Evolutionary conservation across 2,113 vertebrate genomes (phyloP).

Genomic region (Saccopteryx bilineata): DNA sequence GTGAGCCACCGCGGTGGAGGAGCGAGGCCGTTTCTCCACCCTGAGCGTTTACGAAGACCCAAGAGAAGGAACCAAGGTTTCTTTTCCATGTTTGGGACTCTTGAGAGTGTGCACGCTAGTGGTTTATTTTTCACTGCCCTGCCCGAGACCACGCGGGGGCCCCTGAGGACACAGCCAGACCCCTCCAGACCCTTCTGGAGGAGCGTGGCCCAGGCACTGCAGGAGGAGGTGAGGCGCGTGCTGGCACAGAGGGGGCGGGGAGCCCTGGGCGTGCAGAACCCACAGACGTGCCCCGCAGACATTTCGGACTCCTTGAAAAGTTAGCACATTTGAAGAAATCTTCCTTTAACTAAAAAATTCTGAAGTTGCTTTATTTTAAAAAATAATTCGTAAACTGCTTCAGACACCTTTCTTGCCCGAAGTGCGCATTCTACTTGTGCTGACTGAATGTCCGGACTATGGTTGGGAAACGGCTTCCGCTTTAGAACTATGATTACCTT

Average conservation of each 20-base stretch:
- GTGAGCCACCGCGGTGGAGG: background rate
- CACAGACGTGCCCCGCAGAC: background rate
- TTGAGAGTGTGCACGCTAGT: background rate
- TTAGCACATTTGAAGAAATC: background rate
- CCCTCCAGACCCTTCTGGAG: fast-evolving
- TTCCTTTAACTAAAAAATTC: conserved; percentile 40
- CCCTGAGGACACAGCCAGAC: background rate
- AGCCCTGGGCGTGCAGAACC: background rate
- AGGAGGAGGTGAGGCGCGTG: background rate
- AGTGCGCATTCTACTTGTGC: background rate
- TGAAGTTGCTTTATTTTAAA: background rate
- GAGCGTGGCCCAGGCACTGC: fast-evolving
- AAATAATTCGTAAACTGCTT: background rate
- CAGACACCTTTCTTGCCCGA: background rate
- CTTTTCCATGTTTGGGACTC: background rate
- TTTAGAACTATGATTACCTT: conserved; percentile 18
- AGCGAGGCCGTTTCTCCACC: background rate
- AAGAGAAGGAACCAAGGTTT: background rate
- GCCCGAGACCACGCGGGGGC: fast-evolving
- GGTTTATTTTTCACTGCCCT: background rate
- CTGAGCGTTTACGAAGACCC: background rate
- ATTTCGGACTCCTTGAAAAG: background rate
- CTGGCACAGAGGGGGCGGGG: background rate
- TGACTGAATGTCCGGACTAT: background rate
- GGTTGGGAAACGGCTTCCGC: background rate